Percentiles rank a stretch among this genome's conserved stretches.
Evolutionary conservation across 1,140 invertebrate species (phyloP).

Genomic region (Sminthurides bifidus): DNA sequence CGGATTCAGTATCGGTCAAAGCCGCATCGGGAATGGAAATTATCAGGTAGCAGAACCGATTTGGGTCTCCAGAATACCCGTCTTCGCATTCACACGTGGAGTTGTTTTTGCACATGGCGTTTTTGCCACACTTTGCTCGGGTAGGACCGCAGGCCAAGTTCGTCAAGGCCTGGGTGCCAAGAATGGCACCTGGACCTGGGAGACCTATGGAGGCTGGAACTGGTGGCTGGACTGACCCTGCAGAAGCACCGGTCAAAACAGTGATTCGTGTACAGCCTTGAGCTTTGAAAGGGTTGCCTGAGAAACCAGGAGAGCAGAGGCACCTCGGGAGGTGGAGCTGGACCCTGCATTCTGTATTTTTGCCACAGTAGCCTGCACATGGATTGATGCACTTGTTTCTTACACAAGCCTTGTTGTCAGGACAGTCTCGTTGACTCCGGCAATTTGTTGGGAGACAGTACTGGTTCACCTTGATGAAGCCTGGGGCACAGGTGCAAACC

Average conservation of each 20-base stretch:
- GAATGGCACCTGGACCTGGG: too few species aligned
- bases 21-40: constrained; percentile 32
- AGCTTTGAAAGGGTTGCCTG: constrained; percentile 16
- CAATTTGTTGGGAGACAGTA: constrained; percentile 57
- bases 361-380: constrained; percentile 50
- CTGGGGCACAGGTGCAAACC: constrained; percentile 51
- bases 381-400: constrained; percentile 51
- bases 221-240: neutral
- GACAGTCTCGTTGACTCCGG: constrained; percentile 34
- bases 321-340: constrained; percentile 45
- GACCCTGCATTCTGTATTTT: constrained; percentile 47
- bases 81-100: too few species aligned
- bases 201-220: too few species aligned
- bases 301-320: constrained; percentile 9
- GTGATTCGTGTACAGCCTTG: neutral
- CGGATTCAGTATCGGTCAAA: constrained; percentile 5
- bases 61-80: constrained; percentile 16
- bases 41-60: constrained; percentile 32
- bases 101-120: too few species aligned
- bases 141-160: constrained; percentile 1
- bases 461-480: constrained; percentile 36
- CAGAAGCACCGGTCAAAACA: neutral
- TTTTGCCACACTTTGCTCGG: neutral
- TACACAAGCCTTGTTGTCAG: constrained; percentile 56
- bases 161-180: neutral